Evolutionary conservation across 2,113 vertebrate genomes (phyloP), one percentile per base, ranked within the genome.

Genomic region (Narcine bancroftii): DNA sequence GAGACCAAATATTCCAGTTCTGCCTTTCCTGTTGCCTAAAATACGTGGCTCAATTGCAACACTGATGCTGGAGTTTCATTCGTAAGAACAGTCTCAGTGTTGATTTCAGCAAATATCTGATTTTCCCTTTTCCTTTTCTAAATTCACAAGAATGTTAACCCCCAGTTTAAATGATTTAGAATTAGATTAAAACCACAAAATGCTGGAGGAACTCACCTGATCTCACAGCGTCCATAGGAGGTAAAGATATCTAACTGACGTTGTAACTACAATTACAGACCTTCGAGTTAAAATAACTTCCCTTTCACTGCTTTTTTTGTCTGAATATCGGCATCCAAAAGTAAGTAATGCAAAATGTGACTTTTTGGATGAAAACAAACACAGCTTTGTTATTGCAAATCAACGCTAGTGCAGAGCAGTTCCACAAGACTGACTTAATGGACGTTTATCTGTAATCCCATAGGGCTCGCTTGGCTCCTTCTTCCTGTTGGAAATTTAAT

Each of bases 401-500:
- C 53, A 60, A 36, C 15, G 24, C 33, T 36, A n/a, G 0, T 85
- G 3, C 56, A 36, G 53, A 60, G n/a, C 53, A 6, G 53, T 19
- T 21, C 36, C 33, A 36, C 0, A 9, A 36, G 81, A 87, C 53
- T n/a, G 36, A 87, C 33, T 63, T 87, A 60, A 87, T 56, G n/a
- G 81, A 36, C 60, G n/a, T 63, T n/a, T 15, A 17, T 87, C 6
- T 60, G 53, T 87, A n/a, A 87, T 87, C 33, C 29, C n/a, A 60
- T 60, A 36, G 81, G 56, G 81, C 60, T 60, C 60, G 81, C 56
- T 87, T 60, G 33, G 53, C n/a, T 87, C 81, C 33, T 21, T 36
- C 81, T 87, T 17, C 60, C 53, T 87, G 36, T n/a, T 87, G 50
- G 81, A 60, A 21, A 85, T 60, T 85, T 85, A 85, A 87, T 87